Conservation (phyloP, 2,113 vertebrate genomes). For the Shinisaurus crocodilurus region DNA sequence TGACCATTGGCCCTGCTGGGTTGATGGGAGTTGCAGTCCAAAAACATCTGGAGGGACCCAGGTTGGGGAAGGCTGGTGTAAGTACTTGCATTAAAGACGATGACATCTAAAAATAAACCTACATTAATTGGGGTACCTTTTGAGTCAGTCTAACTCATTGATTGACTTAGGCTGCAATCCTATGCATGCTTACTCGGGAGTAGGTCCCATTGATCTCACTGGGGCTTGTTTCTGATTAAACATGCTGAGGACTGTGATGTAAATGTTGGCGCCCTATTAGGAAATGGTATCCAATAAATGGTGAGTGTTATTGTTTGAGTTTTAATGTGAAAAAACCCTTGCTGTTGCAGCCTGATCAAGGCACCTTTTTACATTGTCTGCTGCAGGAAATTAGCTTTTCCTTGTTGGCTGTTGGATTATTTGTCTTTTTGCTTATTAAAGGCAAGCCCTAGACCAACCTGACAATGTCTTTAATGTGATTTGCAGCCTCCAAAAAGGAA, state of each 20-base stretch:
- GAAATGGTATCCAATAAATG: not conserved
- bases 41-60: not conserved
- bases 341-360: not conserved
- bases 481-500: conserved; percentile 56
- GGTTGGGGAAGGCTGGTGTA: not conserved
- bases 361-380: not conserved
- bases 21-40: not conserved
- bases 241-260: not conserved
- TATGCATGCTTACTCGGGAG: not conserved
- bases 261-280: not conserved
- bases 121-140: not conserved
- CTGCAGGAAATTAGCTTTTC: not conserved
- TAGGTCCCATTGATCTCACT: not conserved
- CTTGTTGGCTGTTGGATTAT: not conserved
- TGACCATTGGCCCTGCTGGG: not conserved
- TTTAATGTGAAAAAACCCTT: not conserved
- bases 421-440: not conserved
- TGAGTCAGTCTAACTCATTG: not conserved
- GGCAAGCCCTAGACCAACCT: conserved; percentile 27
- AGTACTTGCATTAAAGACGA: not conserved
- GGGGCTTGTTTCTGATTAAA: not conserved
- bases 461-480: conserved; percentile 40
- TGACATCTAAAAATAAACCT: not conserved
- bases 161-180: not conserved
- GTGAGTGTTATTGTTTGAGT: not conserved